Evolutionary conservation across 2,113 vertebrate genomes (phyloP), one percentile per base, ranked within the genome.

Genomic region (Saccopteryx bilineata): DNA sequence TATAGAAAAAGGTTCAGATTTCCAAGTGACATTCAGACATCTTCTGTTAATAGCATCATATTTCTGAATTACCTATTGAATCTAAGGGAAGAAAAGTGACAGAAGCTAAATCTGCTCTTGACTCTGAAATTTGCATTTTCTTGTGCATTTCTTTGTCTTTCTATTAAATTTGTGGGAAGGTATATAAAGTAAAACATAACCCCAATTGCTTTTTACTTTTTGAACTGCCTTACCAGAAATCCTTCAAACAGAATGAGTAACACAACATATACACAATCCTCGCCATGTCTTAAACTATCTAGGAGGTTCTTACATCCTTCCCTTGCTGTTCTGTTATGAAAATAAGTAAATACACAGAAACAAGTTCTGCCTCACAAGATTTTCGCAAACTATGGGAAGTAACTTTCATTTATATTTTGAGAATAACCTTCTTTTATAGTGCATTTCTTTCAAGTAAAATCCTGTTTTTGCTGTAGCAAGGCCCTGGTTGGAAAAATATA

Each of bases 361-460:
- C 11, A 78, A 72, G 13, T 72, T 91, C 39, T 93, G 50, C 56
- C 60, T 94, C 50, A n/a, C 3, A 61, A 39, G 14, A 87, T 76
- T 95, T 87, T 60, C 54, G n/a, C 33, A 91, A 86, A 80, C 9
- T 91, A 14, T 84, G 46, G 50, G 31, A 87, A 79, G 10, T 71
- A 86, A 74, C 46, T 89, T n/a, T 39, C 54, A 86, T 92, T 93
- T 96, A 33, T 24, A 48, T 81, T 90, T 91, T 81, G 58, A 21
- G 24, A 81, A 94, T n/a, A 71, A 50, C 61, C 75, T 80, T 86
- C 65, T 26, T 69, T 69, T 39, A 39, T 39, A 83, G 24, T 92
- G 18, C 10, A 65, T 86, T 65, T 88, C 65, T 94, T 93, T 86
- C 33, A 66, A 94, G 46, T 90, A 87, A 87, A 91, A 58, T 68